Base-by-base conservation (phyloP, 2,797 vertebrate species). In the Halcyon smyrnensis region DNA sequence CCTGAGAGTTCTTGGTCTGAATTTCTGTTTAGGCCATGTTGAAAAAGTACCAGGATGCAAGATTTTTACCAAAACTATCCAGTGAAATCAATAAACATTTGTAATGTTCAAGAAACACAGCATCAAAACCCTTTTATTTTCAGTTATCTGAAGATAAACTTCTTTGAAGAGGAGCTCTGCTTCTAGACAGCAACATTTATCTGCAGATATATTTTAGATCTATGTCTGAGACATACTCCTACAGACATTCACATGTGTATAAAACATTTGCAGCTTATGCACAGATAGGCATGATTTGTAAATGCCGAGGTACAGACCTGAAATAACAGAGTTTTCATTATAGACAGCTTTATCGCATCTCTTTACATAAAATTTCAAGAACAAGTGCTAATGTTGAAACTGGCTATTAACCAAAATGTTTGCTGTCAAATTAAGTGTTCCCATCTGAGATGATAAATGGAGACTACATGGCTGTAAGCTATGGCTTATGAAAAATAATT, bases 321-420 rank as follows among this genome's bases (percentile, higher is more conserved):
- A 89, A 93, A 87, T 84, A 96, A 93, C 91, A 96, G 93, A 53
- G 56, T 93, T 96, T 92, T 95, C 88, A 82, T 90, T 95, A 84
- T 60, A 57, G 94, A 57, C 82, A 65, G 73, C 96, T 97, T 98
- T 97, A 97, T 98, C 92, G 4, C 87, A 88, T 97, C 84, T 88
- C 83, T 97, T 94, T 95, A 94, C 82, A 70, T 95, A 89, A 95
- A 92, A 95, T 96, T 97, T 93, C 60, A 89, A 94, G 96, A 97
- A 56, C 87, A 95, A 97, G 87, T 95, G 83, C 92, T 97, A 94
- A 97, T 98, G 96, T 95, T 97, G 96, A 97, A 97, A 95, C 79
- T 98, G 98, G 97, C 97, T 96, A 96, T 97, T 97, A 97, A 97
- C 97, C 97, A 98, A 97, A 98, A 94, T 65, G 89, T 90, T 96